These are phyloP conservation scores for Amazona ochrocephala DNA, from an alignment of 2,797 vertebrate genomes.

Conservation along the genomic window DNA sequence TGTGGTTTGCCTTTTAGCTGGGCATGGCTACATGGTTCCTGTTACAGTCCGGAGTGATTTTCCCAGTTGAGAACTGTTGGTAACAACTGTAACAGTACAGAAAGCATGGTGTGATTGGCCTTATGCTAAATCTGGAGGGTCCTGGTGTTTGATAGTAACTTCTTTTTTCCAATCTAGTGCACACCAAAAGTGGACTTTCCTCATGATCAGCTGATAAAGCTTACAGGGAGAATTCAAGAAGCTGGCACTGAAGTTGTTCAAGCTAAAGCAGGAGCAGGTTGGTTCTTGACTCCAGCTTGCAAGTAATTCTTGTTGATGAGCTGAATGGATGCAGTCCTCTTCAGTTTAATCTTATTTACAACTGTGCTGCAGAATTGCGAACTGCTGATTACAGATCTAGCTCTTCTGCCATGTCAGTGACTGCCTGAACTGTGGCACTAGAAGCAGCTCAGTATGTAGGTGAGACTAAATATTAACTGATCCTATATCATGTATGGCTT, in stretches of 20 bases:
- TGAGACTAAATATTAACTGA: neutral
- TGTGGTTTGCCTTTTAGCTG: neutral
- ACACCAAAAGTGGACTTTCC: constrained; percentile 96
- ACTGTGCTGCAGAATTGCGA: neutral
- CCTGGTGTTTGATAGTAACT: neutral
- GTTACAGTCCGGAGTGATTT: neutral
- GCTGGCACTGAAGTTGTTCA: constrained; percentile 98
- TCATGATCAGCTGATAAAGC: constrained; percentile 86
- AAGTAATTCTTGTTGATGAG: neutral
- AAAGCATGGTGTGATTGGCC: rapidly evolving
- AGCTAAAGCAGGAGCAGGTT: constrained; percentile 94
- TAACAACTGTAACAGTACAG: neutral
- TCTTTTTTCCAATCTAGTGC: constrained; percentile 73
- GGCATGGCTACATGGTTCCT: neutral
- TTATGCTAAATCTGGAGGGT: neutral
- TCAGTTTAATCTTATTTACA: neutral
- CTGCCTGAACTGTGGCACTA: neutral
- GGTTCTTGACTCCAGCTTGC: neutral
- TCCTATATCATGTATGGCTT: neutral
- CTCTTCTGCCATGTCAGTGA: neutral
- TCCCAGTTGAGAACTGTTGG: neutral
- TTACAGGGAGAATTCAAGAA: constrained; percentile 92
- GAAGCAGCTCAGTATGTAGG: neutral
- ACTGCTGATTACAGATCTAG: neutral
- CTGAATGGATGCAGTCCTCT: neutral